These are phyloP conservation scores for Globicephala melas DNA, from an alignment of 2,113 vertebrate species.

Conservation along the genomic window DNA sequence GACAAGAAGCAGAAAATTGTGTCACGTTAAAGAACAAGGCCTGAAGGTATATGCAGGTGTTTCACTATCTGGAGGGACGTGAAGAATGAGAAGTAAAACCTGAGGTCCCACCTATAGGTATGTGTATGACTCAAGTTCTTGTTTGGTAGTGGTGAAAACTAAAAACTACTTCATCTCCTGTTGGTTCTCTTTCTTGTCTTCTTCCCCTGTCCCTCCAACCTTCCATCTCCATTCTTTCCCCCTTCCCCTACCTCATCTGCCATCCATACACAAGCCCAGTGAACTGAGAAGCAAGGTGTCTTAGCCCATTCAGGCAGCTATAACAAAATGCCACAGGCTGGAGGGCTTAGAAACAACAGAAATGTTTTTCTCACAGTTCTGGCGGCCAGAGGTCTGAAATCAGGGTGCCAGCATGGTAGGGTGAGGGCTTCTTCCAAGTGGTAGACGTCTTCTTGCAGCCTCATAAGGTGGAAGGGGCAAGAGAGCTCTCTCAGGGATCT, in stretches of 20 bases:
- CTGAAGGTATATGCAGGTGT: neutral
- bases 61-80: neutral
- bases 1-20: neutral
- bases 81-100: neutral
- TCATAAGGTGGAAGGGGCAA: neutral
- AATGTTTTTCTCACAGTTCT: neutral
- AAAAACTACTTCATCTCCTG: neutral
- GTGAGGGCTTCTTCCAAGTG: neutral
- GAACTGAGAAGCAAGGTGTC: neutral
- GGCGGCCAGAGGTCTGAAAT: neutral
- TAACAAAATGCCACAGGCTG: neutral
- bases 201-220: neutral
- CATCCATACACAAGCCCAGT: neutral
- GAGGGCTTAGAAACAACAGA: neutral
- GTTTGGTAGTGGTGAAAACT: neutral
- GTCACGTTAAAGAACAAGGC: neutral
- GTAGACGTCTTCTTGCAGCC: neutral
- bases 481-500: neutral
- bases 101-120: neutral
- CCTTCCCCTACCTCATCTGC: too few species aligned
- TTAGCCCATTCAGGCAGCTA: neutral
- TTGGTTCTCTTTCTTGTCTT: neutral
- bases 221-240: neutral
- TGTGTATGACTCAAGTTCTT: neutral
- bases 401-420: neutral